Evolutionary conservation across 2,888 invertebrate genomes (phyloP), one percentile per base, ranked within the genome.

Genomic region (Spialia ferax): DNA sequence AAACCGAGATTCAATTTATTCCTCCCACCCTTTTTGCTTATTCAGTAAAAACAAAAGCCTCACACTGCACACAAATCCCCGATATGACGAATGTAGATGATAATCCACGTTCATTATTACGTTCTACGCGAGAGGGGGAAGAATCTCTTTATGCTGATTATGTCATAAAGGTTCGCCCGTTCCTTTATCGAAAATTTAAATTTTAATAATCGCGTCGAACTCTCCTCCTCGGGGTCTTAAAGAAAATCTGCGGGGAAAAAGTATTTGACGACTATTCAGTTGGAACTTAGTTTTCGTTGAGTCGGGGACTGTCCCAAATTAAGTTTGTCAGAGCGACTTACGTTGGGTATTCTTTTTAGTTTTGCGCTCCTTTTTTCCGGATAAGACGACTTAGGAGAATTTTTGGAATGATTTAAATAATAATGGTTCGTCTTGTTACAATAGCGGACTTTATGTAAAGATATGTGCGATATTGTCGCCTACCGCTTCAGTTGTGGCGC

Each of bases 51-150:
- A 65, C 64, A 65, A 59, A 65, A 38, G 57, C 65, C 15, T 32
- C 50, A 48, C 50, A n/a, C 11, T 50, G 50, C 64, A 57, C 35
- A 32, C 57, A 57, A 48, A 50, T 38, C 50, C 57, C 57, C 50
- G 38, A 57, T 65, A 65, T 65, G 57, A 65, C 15, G 57, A 56
- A 64, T 57, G 57, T 57, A 50, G 35, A 64, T 57, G 57, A 50
- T 64, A 64, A 64, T 64, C 64, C 50, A 4, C 57, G 50, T 50
- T 65, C 64, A 57, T 65, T 65, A 65, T 50, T 35, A 57, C 64
- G 38, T 50, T 45, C 55, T 18, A 10, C 38, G 26, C 56, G 32
- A 6, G 15, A 35, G 10, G 35, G 22, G 2, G 26, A 65, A 52
- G 32, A 59, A 59, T 18, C 29, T 59, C 42, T 57, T 64, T 57